Evolutionary conservation across 2,113 vertebrate genomes (phyloP).

Genomic region (Menura novaehollandiae): DNA sequence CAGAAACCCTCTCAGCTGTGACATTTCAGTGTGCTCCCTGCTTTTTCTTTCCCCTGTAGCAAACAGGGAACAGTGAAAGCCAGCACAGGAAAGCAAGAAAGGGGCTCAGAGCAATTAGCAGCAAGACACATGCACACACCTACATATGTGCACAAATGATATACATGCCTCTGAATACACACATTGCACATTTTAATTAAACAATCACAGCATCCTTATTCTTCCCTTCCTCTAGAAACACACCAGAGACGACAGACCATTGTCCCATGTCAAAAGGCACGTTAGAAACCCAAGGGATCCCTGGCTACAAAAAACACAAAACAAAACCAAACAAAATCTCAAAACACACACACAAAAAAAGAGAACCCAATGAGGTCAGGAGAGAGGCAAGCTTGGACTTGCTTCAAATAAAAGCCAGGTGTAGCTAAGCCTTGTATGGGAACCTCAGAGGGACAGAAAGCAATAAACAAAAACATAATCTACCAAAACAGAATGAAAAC

Average conservation of each 20-base stretch:
- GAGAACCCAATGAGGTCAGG: background rate
- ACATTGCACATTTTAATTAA: background rate
- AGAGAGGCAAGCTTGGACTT: conserved; percentile 3
- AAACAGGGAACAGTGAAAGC: conserved; percentile 31
- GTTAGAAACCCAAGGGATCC: background rate
- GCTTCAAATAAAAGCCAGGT: conserved; percentile 48
- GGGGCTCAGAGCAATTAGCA: conserved; percentile 53
- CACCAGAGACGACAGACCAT: background rate
- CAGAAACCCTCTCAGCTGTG: conserved; percentile 68
- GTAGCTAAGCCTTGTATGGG: conserved; percentile 19
- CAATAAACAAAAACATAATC: conserved; percentile 40
- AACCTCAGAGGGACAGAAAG: conserved; percentile 43
- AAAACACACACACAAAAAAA: background rate
- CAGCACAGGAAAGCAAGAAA: conserved; percentile 2
- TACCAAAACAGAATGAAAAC: conserved; percentile 43
- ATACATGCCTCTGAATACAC: background rate
- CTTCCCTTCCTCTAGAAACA: background rate
- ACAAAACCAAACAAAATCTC: background rate
- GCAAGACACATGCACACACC: background rate
- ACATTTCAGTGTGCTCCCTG: conserved; percentile 61
- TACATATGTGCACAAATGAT: background rate
- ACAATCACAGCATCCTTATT: background rate
- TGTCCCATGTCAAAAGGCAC: background rate
- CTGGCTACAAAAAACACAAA: background rate
- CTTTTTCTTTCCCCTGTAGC: conserved; percentile 52